Conservation (phyloP, 2,888 invertebrate species). For the Augiades crinisus region DNA sequence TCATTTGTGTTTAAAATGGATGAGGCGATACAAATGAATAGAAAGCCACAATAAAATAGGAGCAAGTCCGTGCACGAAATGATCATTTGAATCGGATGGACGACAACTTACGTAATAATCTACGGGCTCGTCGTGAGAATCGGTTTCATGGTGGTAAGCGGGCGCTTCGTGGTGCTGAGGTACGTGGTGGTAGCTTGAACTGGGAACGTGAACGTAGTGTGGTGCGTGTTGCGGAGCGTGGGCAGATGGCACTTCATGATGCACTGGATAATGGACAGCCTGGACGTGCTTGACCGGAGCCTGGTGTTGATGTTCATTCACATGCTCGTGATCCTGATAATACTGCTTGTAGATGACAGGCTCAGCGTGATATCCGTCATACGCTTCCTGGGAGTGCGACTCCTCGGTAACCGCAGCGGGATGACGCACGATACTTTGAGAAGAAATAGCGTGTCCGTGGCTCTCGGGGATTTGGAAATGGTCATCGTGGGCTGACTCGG, state of each 20-base stretch:
- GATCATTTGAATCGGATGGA: slow-evolving; percentile 36
- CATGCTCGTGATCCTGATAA: slow-evolving; percentile 34
- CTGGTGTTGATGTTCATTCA: slow-evolving; percentile 29
- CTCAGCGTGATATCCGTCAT: slow-evolving; percentile 49
- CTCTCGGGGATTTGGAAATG: slow-evolving; percentile 32
- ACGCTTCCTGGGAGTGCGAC: slow-evolving; percentile 50
- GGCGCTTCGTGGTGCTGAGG: slow-evolving; percentile 39
- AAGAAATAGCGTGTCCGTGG: slow-evolving; percentile 49
- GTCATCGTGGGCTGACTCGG: slow-evolving; percentile 42
- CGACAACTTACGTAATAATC: slow-evolving; percentile 71
- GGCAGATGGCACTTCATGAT: too few relatives aligned
- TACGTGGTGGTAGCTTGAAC: slow-evolving; percentile 38
- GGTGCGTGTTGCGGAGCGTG: too few relatives aligned
- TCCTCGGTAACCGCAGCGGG: slow-evolving; percentile 46
- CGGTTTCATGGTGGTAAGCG: slow-evolving; percentile 43
- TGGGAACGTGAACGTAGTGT: slow-evolving; percentile 38
- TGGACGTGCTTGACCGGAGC: slow-evolving; percentile 31
- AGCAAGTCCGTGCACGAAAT: slow-evolving; percentile 44
- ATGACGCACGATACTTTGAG: slow-evolving; percentile 54
- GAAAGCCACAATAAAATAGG: slow-evolving; percentile 58
- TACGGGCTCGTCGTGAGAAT: slow-evolving; percentile 62
- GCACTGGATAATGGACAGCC: slow-evolving; percentile 38
- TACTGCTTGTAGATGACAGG: slow-evolving; percentile 37
- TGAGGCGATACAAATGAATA: slow-evolving; percentile 47
- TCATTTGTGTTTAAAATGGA: slow-evolving; percentile 37